phyloP scores from a whole-genome alignment of 2,888 invertebrate genomes.

The Amblyteles armatorius region DNA sequence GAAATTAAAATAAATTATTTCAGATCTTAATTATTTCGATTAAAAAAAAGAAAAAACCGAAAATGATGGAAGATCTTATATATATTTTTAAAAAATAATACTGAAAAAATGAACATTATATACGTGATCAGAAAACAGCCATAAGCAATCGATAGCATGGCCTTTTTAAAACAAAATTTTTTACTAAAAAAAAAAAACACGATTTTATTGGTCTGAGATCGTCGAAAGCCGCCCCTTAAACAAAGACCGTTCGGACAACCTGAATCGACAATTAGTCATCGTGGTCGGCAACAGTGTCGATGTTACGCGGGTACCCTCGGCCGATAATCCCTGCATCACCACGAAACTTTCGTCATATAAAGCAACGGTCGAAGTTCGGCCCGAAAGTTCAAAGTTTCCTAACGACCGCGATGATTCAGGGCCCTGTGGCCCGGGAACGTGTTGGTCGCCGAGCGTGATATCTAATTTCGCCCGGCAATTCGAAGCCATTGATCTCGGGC shows the following conservation, averaged over 20 bases:
- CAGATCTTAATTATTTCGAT: too few species aligned
- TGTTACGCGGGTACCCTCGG: slow-evolving; percentile 33
- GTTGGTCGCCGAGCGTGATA: slow-evolving; percentile 34
- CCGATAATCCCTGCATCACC: slow-evolving; percentile 58
- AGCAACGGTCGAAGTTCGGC: slow-evolving; percentile 63
- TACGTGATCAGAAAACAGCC: background rate
- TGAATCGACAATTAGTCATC: slow-evolving; percentile 56
- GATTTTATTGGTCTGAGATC: background rate
- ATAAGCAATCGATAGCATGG: background rate
- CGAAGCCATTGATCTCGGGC: slow-evolving; percentile 58
- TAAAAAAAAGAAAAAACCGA: too few species aligned
- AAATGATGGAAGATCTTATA: too few species aligned
- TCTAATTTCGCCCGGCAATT: slow-evolving; percentile 55
- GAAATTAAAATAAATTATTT: too few species aligned
- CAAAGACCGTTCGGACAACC: slow-evolving; percentile 23
- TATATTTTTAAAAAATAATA: background rate
- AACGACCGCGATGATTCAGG: slow-evolving; percentile 63
- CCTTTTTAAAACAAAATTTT: background rate
- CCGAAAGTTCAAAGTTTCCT: slow-evolving; percentile 62
- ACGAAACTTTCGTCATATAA: slow-evolving; percentile 49
- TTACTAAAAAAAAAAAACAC: background rate
- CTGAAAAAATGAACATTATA: background rate
- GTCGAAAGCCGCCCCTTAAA: background rate
- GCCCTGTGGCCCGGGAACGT: background rate
- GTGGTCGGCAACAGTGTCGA: slow-evolving; percentile 20